phyloP scores from a whole-genome alignment of 2,113 vertebrate species.

The Capreolus pygargus region DNA sequence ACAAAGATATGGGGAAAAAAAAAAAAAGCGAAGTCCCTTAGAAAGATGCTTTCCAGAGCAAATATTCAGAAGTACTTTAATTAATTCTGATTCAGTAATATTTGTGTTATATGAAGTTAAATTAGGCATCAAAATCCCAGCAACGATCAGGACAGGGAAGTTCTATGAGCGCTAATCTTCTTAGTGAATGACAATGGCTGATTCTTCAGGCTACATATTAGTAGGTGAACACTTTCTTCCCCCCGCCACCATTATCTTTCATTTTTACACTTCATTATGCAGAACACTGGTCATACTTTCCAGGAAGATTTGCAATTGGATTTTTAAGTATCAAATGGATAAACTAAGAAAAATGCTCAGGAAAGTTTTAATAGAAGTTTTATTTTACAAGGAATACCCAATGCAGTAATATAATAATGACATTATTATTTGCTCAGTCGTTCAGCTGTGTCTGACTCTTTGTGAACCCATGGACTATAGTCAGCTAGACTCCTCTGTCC shows the following conservation, averaged over 20 bases:
- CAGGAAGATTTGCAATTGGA: slow-evolving; percentile 57
- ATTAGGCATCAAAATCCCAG: neutral
- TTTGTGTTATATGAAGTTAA: slow-evolving; percentile 31
- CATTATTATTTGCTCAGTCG: neutral
- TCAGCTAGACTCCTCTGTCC: neutral
- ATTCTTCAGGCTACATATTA: neutral
- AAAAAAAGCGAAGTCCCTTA: neutral
- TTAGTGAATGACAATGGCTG: neutral
- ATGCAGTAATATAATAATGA: neutral
- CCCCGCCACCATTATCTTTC: neutral
- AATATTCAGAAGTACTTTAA: slow-evolving; percentile 33
- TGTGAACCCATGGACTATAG: neutral
- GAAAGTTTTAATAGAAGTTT: slow-evolving; percentile 48
- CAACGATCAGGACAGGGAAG: neutral
- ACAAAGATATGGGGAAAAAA: neutral
- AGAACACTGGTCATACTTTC: slow-evolving; percentile 49
- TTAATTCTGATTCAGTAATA: slow-evolving; percentile 26
- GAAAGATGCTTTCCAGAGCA: neutral
- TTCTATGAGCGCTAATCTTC: neutral
- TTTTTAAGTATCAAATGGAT: slow-evolving; percentile 39
- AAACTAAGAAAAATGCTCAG: neutral
- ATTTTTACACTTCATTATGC: slow-evolving; percentile 37
- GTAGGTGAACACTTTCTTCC: neutral
- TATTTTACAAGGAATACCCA: slow-evolving; percentile 2
- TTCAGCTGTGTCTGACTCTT: rapidly evolving